Conservation (phyloP, 2,888 invertebrate genomes). For the Eutolmus rufibarbis region DNA sequence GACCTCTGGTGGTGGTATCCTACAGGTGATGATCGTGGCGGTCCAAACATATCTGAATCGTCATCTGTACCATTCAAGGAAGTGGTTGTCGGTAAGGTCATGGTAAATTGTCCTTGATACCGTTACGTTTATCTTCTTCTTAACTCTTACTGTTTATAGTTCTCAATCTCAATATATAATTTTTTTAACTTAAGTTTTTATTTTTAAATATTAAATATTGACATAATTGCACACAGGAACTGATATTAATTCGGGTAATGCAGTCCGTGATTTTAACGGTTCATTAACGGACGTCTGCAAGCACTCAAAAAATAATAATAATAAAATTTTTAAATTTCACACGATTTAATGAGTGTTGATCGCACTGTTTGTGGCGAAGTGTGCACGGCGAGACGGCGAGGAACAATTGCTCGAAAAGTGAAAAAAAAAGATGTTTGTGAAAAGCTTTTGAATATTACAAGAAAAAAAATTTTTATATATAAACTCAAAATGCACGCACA, state of each 20-base stretch:
- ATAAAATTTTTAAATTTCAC: neutral
- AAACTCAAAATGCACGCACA: constrained; percentile 5
- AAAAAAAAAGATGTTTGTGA: constrained; percentile 26
- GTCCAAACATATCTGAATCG: constrained; percentile 74
- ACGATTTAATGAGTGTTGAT: neutral
- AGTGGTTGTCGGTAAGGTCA: constrained; percentile 54
- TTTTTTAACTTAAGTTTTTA: neutral
- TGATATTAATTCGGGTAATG: neutral
- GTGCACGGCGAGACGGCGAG: neutral
- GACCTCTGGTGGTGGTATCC: constrained; percentile 68
- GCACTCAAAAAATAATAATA: neutral
- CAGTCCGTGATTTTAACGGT: neutral
- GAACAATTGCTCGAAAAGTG: constrained; percentile 23
- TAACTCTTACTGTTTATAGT: constrained; percentile 11
- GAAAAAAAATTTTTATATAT: neutral
- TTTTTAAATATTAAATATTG: neutral
- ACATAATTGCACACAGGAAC: constrained; percentile 24
- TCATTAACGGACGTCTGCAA: neutral
- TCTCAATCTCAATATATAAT: constrained; percentile 46
- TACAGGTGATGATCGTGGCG: constrained; percentile 68
- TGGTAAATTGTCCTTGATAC: constrained; percentile 25
- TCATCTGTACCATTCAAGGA: constrained; percentile 56
- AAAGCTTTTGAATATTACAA: constrained; percentile 31
- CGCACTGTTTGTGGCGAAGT: neutral
- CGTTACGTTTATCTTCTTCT: constrained; percentile 7